These are phyloP conservation scores for Drosophila willistoni DNA, from an alignment of 1,140 invertebrate genomes.

Conservation along the genomic window DNA sequence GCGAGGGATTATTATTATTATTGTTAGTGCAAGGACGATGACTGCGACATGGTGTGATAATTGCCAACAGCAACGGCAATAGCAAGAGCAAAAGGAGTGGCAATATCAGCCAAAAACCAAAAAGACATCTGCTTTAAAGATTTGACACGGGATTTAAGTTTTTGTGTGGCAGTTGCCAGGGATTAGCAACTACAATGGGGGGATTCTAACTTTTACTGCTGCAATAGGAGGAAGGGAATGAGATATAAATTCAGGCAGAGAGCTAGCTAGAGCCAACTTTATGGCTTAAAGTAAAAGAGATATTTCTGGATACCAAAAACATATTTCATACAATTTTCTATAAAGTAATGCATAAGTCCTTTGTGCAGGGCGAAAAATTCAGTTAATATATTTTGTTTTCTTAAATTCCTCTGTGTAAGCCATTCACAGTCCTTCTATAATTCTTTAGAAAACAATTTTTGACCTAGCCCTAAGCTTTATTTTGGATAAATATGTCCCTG, in stretches of 20 bases:
- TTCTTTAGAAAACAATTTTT: too few relatives aligned
- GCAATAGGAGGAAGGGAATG: background rate
- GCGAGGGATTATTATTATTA: slow-evolving; percentile 41
- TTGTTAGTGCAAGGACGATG: slow-evolving; percentile 56
- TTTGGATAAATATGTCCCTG: too few relatives aligned
- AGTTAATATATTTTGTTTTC: too few relatives aligned
- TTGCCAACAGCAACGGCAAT: slow-evolving; percentile 59
- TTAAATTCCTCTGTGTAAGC: too few relatives aligned
- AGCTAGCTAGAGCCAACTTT: background rate
- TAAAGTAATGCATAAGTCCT: background rate
- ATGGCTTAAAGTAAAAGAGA: slow-evolving; percentile 1
- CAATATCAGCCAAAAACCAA: slow-evolving; percentile 21
- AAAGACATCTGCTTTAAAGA: slow-evolving; percentile 59
- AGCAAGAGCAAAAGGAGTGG: slow-evolving; percentile 2
- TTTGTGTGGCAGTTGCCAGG: slow-evolving; percentile 48
- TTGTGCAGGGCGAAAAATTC: too few relatives aligned
- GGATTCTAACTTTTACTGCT: slow-evolving; percentile 1
- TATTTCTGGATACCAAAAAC: background rate
- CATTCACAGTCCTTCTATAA: too few relatives aligned
- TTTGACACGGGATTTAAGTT: slow-evolving; percentile 58
- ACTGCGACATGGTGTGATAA: slow-evolving; percentile 80
- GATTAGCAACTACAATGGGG: slow-evolving; percentile 53
- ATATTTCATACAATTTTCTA: background rate
- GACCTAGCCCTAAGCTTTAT: too few relatives aligned
- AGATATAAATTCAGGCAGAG: too few relatives aligned